Evolutionary conservation across 2,113 vertebrate genomes (phyloP).

Genomic region (Holacanthus passer): DNA sequence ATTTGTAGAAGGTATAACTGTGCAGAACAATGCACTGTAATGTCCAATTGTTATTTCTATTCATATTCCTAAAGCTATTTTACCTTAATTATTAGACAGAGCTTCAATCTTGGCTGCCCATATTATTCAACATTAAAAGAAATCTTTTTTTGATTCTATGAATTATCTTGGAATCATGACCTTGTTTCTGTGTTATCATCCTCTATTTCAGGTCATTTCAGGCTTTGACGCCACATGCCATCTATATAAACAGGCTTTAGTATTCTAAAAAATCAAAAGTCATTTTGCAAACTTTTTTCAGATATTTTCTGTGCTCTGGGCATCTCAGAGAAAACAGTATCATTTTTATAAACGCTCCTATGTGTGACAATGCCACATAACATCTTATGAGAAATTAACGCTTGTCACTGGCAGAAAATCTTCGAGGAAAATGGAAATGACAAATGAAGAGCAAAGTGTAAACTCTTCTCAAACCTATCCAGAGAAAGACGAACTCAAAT

Average conservation of each 20-base stretch:
- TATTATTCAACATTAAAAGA: neutral
- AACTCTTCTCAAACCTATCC: neutral
- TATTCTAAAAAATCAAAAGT: neutral
- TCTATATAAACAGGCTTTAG: too few relatives aligned
- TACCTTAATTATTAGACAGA: neutral
- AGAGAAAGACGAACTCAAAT: neutral
- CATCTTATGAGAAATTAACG: neutral
- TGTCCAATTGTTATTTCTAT: neutral
- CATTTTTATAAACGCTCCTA: constrained; percentile 11
- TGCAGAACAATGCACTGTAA: neutral
- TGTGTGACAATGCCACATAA: neutral
- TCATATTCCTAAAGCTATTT: neutral
- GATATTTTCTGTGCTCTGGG: neutral
- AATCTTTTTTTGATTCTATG: neutral
- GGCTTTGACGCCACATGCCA: neutral
- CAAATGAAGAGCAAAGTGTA: neutral
- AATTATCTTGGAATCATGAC: neutral
- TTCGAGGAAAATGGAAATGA: neutral
- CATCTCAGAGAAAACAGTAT: neutral
- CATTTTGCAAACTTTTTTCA: constrained; percentile 6
- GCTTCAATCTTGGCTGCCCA: neutral
- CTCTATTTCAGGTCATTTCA: neutral
- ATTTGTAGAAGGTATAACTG: neutral
- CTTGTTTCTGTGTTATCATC: neutral
- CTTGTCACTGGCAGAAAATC: neutral